phyloP scores from a whole-genome alignment of 2,888 invertebrate genomes.

The Allophyes oxyacanthae region DNA sequence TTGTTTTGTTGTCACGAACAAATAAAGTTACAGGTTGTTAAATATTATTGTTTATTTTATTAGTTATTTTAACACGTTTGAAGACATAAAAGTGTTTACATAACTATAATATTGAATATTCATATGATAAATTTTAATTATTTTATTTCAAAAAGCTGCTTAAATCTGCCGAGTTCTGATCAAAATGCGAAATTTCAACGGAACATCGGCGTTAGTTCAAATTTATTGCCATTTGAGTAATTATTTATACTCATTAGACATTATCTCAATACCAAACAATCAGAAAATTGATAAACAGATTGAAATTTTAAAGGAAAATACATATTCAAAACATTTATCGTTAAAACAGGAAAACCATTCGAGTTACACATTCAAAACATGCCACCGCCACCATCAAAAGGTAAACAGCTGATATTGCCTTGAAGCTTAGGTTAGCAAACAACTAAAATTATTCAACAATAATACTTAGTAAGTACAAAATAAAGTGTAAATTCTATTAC shows the following conservation, averaged over 20 bases:
- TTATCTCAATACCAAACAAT: not conserved
- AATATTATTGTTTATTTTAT: slow-evolving; percentile 11
- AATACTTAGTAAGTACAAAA: slow-evolving; percentile 13
- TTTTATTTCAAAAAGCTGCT: too few species aligned
- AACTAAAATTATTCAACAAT: slow-evolving; percentile 16
- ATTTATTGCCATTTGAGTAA: not conserved
- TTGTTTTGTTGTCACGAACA: slow-evolving; percentile 19
- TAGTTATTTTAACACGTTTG: not conserved
- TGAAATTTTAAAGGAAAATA: slow-evolving; percentile 12
- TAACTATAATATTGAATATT: too few species aligned
- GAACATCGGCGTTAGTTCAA: too few species aligned
- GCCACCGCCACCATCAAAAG: slow-evolving; percentile 33
- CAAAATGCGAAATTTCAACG: too few species aligned
- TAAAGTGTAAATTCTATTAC: slow-evolving; percentile 31
- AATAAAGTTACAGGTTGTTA: not conserved
- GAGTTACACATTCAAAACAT: slow-evolving; percentile 41
- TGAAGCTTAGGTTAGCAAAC: slow-evolving; percentile 39
- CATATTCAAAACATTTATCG: slow-evolving; percentile 23
- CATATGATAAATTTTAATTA: too few species aligned
- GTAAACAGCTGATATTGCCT: slow-evolving; percentile 43
- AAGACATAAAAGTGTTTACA: not conserved
- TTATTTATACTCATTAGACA: slow-evolving; percentile 1
- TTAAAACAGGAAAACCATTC: slow-evolving; percentile 27
- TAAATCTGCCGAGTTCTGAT: too few species aligned
- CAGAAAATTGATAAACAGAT: not conserved